phyloP scores from a whole-genome alignment of 2,888 invertebrate species.

The Phoronis australis region DNA sequence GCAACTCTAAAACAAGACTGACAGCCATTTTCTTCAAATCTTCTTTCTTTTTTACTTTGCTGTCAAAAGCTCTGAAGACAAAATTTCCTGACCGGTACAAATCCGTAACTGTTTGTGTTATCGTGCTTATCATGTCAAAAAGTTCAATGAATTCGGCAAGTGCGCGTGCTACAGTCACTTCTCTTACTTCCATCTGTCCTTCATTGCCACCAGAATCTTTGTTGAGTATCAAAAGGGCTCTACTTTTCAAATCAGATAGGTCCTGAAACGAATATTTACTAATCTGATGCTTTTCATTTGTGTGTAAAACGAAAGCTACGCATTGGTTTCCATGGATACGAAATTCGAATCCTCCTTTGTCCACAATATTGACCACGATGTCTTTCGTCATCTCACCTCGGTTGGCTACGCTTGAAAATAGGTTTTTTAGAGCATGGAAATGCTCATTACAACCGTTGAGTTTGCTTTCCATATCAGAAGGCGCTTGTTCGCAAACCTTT shows the following conservation, averaged over 20 bases:
- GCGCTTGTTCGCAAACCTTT: no score
- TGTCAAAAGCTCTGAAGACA: no score
- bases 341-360: constrained; percentile 15
- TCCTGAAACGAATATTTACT: neutral
- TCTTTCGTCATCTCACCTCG: constrained; percentile 22
- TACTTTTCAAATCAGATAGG: constrained; percentile 20
- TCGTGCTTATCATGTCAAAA: constrained; percentile 13
- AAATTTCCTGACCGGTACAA: no score
- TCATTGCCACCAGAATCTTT: neutral
- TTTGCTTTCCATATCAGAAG: constrained; percentile 7
- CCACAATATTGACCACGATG: constrained; percentile 16
- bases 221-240: constrained; percentile 19
- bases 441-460: constrained; percentile 17
- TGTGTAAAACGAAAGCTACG: constrained; percentile 9
- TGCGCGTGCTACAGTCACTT: neutral
- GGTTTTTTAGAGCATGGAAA: constrained; percentile 18
- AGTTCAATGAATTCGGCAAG: neutral
- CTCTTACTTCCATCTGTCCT: neutral
- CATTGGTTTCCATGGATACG: constrained; percentile 3
- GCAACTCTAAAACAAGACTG: no score
- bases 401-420: constrained; percentile 23
- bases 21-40: no score
- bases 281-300: constrained; percentile 10
- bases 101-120: constrained; percentile 7
- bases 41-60: no score